Evolutionary conservation across 1,140 invertebrate species (phyloP), one percentile per base, ranked within the genome.

Genomic region (Scaptomyza pallida): DNA sequence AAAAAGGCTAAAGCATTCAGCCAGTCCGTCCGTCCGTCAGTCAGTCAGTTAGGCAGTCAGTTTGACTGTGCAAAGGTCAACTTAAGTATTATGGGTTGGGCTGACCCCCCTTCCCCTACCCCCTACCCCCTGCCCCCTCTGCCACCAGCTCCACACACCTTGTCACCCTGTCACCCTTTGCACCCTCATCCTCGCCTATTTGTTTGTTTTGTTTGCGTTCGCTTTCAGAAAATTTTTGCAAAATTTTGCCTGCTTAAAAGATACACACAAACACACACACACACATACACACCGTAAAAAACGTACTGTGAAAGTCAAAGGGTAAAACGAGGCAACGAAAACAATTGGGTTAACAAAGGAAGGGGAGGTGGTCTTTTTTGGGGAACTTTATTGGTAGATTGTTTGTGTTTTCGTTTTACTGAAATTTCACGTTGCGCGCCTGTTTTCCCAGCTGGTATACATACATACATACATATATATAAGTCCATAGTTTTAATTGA

Each of bases 301-400:
- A 85, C 76, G 68, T 79, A 80, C 63, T 74, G 62, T 70, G 75
- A 85, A 86, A 86, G 77, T 83, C 81, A 86, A 86, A 86, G 81
- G 81, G 81, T 86, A 81, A 85, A n/a, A 85, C 69, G 47, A 72
- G 62, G 45, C 51, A 70, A 47, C 60, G 37, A 71, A 64, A 65
- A 67, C 59, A 72, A 72, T 65, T 59, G 48, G 54, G 47, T 59
- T 67, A 72, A 30, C 26, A 30, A 8, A 21, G 19, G 13, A 52
- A 26, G 23, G 21, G 23, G 35, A 9, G 35, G 55, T 17, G 40
- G 55, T 43, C n/a, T n/a, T n/a, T n/a, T n/a, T n/a, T n/a, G n/a
- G 41, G 33, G 57, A 17, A 8, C 13, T 30, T 30, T 30, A 30
- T 30, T 30, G 5, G 30, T 19, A 62, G 67, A 45, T 69, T 77